Base-by-base conservation (phyloP, 2,888 invertebrate genomes). In the Himalopsyche tibetana region DNA sequence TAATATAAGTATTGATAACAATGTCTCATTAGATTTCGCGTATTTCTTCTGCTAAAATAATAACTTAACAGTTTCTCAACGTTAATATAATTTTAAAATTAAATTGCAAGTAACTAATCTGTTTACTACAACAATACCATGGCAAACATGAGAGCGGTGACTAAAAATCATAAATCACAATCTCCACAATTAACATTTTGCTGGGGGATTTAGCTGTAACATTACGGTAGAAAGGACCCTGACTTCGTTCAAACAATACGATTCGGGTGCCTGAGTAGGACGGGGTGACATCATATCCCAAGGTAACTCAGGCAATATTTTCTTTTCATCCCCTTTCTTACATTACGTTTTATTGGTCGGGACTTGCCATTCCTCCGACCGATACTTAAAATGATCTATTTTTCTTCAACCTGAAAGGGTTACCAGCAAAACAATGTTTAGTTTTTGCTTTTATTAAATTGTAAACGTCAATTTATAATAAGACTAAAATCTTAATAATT, bases 321-420 rank as follows among this genome's bases (percentile, higher is more conserved):
- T 63, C 63, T 63, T 63, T 63, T 19, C 63, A 19, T 28, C 63
- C 63, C 63, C 63, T 63, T 63, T 63, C 63, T 63, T 19, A 63
- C 63, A 63, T 63, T 63, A 63, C 63, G 28, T 63, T 63, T 63
- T 63, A 63, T 63, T 63, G 63, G 63, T 15, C 28, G 63, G 63
- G 63, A n/a, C 63, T 63, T 28, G 28, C 63, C 63, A 63, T 63
- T 63, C 28, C 63, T 63, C 63, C 63, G 63, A 63, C 63, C 63
- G 28, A 63, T 63, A 63, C 63, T 63, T 63, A 63, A 63, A 28
- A 63, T 63, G 63, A 63, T 63, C 63, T 63, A 63, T 63, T 63
- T 63, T 63, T 63, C 63, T 63, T 19, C 19, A 28, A 63, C 63
- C 19, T 63, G 5, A 19, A 63, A 63, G 63, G 63, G 63, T 19